Evolutionary conservation across 1,140 invertebrate species (phyloP).

Genomic region (Cataglyphis hispanica): DNA sequence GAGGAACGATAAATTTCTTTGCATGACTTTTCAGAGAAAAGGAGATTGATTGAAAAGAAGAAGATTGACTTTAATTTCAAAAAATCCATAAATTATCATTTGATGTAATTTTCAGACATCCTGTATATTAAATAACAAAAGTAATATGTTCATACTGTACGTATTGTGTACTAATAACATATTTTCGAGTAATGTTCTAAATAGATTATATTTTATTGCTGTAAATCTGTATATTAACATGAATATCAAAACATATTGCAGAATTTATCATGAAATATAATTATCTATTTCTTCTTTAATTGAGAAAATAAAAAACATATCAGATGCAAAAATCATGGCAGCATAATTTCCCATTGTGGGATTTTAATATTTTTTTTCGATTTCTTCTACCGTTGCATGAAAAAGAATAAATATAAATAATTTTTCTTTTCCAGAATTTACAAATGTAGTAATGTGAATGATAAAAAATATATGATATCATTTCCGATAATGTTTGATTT

Average conservation of each 20-base stretch:
- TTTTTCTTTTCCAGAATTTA: slow-evolving; percentile 48
- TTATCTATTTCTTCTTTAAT: slow-evolving; percentile 7
- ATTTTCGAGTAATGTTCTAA: not conserved
- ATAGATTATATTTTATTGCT: slow-evolving; percentile 5
- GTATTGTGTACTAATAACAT: slow-evolving; percentile 8
- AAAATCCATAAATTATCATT: slow-evolving; percentile 2
- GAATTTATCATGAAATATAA: not conserved
- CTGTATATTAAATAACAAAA: not conserved
- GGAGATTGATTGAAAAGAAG: too few species aligned
- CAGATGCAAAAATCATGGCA: slow-evolving; percentile 13
- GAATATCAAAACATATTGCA: slow-evolving; percentile 10
- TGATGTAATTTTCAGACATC: not conserved
- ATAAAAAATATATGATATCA: slow-evolving; percentile 45
- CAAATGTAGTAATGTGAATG: slow-evolving; percentile 47
- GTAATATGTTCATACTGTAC: not conserved
- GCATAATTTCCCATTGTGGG: slow-evolving; percentile 36
- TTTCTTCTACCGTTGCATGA: not conserved
- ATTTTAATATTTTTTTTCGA: slow-evolving; percentile 28
- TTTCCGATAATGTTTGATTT: slow-evolving; percentile 31
- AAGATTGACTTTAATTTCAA: not conserved
- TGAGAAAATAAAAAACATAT: slow-evolving; percentile 18
- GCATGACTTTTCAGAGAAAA: not conserved
- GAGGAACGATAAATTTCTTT: not conserved
- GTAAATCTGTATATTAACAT: not conserved
- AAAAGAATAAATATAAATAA: slow-evolving; percentile 50